phyloP scores from a whole-genome alignment of 2,888 invertebrate genomes.

The Neria commutata region DNA sequence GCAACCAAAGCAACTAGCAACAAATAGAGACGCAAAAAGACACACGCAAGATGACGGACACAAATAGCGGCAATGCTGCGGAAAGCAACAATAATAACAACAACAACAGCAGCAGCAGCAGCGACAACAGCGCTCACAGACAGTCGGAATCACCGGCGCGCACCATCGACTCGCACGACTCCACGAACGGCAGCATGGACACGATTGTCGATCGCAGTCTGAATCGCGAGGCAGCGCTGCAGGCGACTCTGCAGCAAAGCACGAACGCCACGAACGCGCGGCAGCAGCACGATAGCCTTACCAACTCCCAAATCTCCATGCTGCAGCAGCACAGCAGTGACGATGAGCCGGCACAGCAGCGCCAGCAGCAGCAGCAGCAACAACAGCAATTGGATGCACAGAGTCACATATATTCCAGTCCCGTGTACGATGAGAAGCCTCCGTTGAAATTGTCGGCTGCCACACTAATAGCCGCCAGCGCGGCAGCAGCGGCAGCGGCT shows the following conservation, averaged over 20 bases:
- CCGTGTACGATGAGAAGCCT: constrained; percentile 56
- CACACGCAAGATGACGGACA: constrained; percentile 3
- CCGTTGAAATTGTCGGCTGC: constrained; percentile 45
- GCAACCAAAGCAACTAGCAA: constrained; percentile 9
- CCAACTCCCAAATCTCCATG: constrained; percentile 58
- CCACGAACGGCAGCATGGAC: constrained; percentile 58
- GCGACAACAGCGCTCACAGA: constrained; percentile 31
- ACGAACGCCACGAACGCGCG: constrained; percentile 51
- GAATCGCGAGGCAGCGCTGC: constrained; percentile 46
- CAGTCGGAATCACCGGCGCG: constrained; percentile 60
- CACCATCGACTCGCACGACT: constrained; percentile 59
- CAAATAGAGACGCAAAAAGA: constrained; percentile 5
- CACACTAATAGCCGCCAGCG: constrained; percentile 38
- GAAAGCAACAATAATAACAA: constrained; percentile 27
- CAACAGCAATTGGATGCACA: constrained; percentile 48
- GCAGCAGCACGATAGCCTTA: constrained; percentile 47
- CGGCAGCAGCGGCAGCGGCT: background rate
- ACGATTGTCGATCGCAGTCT: constrained; percentile 58
- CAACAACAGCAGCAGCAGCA: constrained; percentile 25
- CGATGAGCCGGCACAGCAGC: constrained; percentile 29
- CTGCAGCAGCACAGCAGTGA: constrained; percentile 42
- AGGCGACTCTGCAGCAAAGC: constrained; percentile 49
- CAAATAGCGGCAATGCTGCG: background rate
- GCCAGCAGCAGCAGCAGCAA: constrained; percentile 20
- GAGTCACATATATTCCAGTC: constrained; percentile 61